These are phyloP conservation scores for Fistularia tabacaria DNA, from an alignment of 2,797 vertebrate genomes.

Conservation along the genomic window DNA sequence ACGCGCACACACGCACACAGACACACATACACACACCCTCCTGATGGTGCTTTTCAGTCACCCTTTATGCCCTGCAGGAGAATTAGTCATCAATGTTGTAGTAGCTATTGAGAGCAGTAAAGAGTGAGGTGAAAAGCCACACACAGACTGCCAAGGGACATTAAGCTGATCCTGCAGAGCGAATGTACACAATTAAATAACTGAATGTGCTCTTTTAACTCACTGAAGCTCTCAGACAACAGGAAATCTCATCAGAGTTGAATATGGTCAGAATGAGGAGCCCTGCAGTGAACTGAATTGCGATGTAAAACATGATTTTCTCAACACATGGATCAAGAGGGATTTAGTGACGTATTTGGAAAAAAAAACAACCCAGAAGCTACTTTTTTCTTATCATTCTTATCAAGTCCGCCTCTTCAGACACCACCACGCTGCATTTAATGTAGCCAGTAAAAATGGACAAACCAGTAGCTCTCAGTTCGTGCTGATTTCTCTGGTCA, in stretches of 20 bases:
- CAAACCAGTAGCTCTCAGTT: too few relatives aligned
- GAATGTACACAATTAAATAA: not conserved
- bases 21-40: not conserved
- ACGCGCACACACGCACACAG: not conserved
- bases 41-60: conserved; percentile 25
- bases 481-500: too few relatives aligned
- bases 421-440: too few relatives aligned
- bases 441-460: too few relatives aligned
- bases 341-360: too few relatives aligned
- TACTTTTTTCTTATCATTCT: too few relatives aligned
- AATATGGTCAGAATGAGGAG: conserved; percentile 26
- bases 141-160: not conserved
- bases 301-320: not conserved
- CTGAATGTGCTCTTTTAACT: not conserved
- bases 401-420: too few relatives aligned
- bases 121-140: conserved; percentile 14
- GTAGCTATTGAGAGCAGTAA: conserved; percentile 11
- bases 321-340: not conserved
- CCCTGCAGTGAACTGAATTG: not conserved
- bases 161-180: not conserved
- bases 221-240: not conserved
- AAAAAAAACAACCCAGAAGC: too few relatives aligned
- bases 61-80: conserved; percentile 25
- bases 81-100: conserved; percentile 21
- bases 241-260: conserved; percentile 8